A percentile compares a stretch with the other conserved stretches of the same genome.
phyloP scores from a whole-genome alignment of 2,797 vertebrate species.

The Microhierax caerulescens region DNA sequence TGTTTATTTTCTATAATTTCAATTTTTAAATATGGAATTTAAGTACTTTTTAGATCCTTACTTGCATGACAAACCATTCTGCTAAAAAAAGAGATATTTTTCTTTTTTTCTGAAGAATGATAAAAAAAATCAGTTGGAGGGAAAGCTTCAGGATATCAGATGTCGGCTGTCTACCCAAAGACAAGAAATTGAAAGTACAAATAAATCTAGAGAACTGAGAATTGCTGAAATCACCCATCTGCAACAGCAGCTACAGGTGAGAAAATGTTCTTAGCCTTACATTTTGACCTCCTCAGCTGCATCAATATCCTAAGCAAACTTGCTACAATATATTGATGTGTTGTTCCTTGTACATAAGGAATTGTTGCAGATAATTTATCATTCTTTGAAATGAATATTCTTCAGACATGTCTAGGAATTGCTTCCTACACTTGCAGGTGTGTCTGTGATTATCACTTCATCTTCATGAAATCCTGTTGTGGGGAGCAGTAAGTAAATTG shows the following conservation, averaged over 20 bases:
- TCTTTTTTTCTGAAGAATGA: conserved; percentile 82
- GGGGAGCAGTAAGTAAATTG: background rate
- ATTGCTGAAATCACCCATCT: conserved; percentile 95
- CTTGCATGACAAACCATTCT: background rate
- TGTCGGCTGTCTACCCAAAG: conserved; percentile 90
- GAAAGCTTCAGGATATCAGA: conserved; percentile 94
- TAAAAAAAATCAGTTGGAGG: conserved; percentile 93
- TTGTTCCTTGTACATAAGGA: background rate
- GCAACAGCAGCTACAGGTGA: conserved; percentile 95
- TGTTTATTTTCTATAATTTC: background rate
- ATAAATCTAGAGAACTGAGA: conserved; percentile 90
- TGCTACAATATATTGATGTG: background rate
- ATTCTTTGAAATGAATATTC: background rate
- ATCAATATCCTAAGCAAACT: background rate
- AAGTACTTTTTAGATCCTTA: background rate
- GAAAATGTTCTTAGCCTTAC: background rate
- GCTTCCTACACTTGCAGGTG: background rate
- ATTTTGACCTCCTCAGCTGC: background rate
- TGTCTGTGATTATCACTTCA: background rate
- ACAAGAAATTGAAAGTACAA: conserved; percentile 94
- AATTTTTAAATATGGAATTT: background rate
- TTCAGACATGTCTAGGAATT: background rate
- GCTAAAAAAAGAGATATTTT: background rate
- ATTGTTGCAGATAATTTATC: background rate
- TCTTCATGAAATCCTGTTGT: background rate